Base-by-base conservation (phyloP, 2,888 invertebrate genomes). In the Perdita meconis region DNA sequence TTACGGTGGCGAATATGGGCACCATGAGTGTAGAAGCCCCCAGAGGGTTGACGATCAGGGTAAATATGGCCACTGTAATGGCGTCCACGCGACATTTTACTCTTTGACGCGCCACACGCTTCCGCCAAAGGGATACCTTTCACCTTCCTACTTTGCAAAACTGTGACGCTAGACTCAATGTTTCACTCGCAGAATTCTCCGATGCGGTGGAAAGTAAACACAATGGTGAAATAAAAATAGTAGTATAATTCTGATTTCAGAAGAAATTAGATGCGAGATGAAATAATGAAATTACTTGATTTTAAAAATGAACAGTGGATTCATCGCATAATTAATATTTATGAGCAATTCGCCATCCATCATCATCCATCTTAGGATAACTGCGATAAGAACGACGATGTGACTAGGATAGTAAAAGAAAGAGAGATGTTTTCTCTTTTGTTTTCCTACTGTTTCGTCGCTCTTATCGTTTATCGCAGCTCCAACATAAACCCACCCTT, bases 31-130 rank as follows among this genome's bases (percentile, higher is more conserved):
- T 64, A 84, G 75, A 81, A 80, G 79, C 84, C 82, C 86, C 83
- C 77, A 71, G 69, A 71, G 82, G 81, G 82, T 79, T 85, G 84
- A 83, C 88, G 87, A 88, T 86, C 88, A 88, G 89, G 85, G 88
- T 88, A 91, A 91, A 91, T 88, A 91, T 91, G 91, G 91, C 91
- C 88, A 89, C 90, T 89, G 88, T 87, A 90, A 91, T 91, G 91
- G 91, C 91, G 91, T 85, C 90, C 85, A 72, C 67, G 63, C 78
- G 77, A 81, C 78, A 81, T 84, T 84, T 83, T 78, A 71, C 75
- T 69, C 83, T 75, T 78, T 70, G 70, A 81, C 81, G 76, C 76
- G 74, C 68, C 57, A 63, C 77, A 51, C 67, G 67, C 60, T 59
- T 55, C 56, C 42, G 12, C 65, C 61, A 53, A 42, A 53, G 53